Conservation (phyloP, 2,797 vertebrate genomes). For the Poecile montanus region DNA sequence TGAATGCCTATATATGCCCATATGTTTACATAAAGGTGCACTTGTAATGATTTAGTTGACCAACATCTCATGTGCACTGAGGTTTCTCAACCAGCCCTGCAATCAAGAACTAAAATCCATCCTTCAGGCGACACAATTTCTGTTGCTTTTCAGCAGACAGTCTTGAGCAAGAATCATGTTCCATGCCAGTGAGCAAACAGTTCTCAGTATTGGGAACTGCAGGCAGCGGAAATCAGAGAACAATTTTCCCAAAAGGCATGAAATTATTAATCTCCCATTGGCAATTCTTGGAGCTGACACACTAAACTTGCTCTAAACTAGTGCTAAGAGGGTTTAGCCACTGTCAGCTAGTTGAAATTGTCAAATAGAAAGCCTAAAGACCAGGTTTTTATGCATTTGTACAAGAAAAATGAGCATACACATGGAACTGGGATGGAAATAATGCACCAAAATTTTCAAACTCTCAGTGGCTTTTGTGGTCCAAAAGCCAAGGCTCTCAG, state of each 20-base stretch:
- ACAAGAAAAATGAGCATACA: neutral
- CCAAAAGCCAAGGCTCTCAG: neutral
- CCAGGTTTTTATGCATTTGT: neutral
- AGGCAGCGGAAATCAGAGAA: neutral
- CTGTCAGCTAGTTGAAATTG: neutral
- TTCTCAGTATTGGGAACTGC: neutral
- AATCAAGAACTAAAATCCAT: neutral
- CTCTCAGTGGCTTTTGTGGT: neutral
- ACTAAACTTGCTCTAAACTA: neutral
- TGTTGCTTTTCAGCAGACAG: neutral
- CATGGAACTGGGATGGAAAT: neutral
- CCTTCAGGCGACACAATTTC: neutral
- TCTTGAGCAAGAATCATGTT: neutral
- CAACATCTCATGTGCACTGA: neutral
- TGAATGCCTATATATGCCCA: neutral
- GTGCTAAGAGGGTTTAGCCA: neutral
- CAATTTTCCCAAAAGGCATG: neutral
- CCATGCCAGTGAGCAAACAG: neutral
- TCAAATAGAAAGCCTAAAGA: neutral
- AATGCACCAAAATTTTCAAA: neutral
- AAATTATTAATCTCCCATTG: neutral
- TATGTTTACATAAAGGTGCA: accelerated
- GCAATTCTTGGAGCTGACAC: neutral
- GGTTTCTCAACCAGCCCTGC: neutral
- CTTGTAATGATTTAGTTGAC: neutral